Evolutionary conservation across 2,797 vertebrate species (phyloP).

Genomic region (Spondyliosoma cantharus): DNA sequence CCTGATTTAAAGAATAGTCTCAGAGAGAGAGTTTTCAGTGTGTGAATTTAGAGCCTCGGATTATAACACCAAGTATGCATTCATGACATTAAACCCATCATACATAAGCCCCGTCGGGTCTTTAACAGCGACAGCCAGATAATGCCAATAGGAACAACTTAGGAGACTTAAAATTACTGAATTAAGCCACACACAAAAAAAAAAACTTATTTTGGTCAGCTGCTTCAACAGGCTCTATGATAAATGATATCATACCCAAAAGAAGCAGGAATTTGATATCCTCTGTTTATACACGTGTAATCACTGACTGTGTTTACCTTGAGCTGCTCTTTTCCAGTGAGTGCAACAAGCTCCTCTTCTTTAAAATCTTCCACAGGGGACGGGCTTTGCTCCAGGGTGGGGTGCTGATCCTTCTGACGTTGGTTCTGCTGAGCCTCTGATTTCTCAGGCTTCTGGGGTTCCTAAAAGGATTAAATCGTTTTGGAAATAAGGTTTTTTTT

Average conservation of each 20-base stretch:
- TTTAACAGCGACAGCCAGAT: constrained; percentile 2
- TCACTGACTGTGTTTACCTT: constrained; percentile 69
- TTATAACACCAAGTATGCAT: constrained; percentile 9
- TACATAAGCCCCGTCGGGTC: neutral
- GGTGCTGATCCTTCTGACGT: constrained; percentile 55
- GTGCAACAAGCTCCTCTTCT: constrained; percentile 72
- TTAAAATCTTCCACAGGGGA: constrained; percentile 72
- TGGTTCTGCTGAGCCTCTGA: constrained; percentile 52
- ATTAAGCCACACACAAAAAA: neutral
- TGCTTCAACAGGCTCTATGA: neutral
- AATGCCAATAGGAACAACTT: neutral
- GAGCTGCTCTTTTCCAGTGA: constrained; percentile 82
- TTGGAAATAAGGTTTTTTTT: neutral
- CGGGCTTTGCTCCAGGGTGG: constrained; percentile 63
- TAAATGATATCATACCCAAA: neutral
- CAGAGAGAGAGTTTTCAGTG: constrained; percentile 2
- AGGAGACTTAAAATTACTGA: neutral
- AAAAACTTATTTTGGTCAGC: neutral
- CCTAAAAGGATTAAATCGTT: constrained; percentile 51
- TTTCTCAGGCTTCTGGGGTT: constrained; percentile 40
- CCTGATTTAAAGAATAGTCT: neutral
- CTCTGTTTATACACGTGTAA: neutral
- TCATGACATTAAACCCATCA: constrained; percentile 25
- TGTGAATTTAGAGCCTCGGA: constrained; percentile 20
- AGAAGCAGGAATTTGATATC: neutral